phyloP scores from a whole-genome alignment of 2,888 invertebrate species.

The Cantharis rufa region DNA sequence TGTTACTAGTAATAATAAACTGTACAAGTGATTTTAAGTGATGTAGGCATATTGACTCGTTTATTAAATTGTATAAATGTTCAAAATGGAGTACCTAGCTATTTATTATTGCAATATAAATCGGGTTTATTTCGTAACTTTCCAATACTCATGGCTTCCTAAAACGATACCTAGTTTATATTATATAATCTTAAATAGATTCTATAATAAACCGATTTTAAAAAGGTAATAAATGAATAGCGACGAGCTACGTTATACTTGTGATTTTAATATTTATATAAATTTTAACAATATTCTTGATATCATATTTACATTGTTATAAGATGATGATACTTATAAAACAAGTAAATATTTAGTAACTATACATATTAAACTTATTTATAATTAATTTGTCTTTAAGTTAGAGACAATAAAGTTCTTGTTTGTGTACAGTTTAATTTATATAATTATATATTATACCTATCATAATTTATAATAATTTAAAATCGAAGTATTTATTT shows the following conservation, averaged over 20 bases:
- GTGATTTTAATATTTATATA: constrained; percentile 14
- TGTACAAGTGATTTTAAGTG: neutral
- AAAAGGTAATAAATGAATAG: neutral
- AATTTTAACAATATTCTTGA: constrained; percentile 21
- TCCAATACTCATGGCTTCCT: neutral
- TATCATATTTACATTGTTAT: constrained; percentile 19
- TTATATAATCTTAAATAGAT: neutral
- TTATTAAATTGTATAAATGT: neutral
- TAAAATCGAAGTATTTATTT: neutral
- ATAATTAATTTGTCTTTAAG: neutral
- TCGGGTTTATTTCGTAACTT: neutral
- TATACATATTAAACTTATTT: neutral
- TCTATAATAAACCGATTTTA: neutral
- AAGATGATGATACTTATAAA: neutral
- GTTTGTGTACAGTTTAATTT: neutral
- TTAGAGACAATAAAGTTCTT: neutral
- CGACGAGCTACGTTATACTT: neutral
- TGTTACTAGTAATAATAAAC: neutral
- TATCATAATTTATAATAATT: neutral
- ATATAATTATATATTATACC: no score
- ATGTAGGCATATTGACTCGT: neutral
- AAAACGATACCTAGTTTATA: neutral
- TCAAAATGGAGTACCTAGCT: neutral
- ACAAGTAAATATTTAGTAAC: neutral
- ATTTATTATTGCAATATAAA: neutral